A percentile compares a stretch with the other conserved stretches of the same genome.
phyloP scores from a whole-genome alignment of 92 coral and sea anemone species.

The Chrysogorgia sp. region DNA sequence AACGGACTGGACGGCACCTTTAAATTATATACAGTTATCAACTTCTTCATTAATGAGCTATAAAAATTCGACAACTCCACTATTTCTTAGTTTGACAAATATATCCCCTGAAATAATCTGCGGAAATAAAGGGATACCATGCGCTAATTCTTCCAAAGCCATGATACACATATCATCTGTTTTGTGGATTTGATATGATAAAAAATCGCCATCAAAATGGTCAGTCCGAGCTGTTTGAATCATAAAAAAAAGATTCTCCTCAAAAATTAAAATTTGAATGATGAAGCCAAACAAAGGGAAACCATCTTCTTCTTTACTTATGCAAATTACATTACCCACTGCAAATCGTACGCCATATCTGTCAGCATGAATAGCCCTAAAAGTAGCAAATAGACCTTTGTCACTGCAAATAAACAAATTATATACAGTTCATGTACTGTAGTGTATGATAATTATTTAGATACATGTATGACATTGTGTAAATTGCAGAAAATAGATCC shows the following conservation, averaged over 20 bases:
- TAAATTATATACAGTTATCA: too few relatives aligned
- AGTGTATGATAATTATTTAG: too few relatives aligned
- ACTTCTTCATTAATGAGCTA: too few relatives aligned
- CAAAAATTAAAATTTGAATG: neutral
- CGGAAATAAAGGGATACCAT: neutral
- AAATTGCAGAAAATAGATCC: too few relatives aligned
- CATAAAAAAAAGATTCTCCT: neutral
- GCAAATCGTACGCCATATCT: neutral
- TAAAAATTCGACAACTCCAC: neutral
- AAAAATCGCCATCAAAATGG: neutral
- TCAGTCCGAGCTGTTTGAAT: neutral
- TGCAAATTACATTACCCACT: neutral
- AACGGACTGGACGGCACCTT: too few relatives aligned
- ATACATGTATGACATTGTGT: too few relatives aligned
- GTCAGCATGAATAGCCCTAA: neutral
- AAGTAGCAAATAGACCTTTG: too few relatives aligned
- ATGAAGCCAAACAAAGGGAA: neutral
- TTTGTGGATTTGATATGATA: neutral
- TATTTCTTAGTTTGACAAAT: slow-evolving; percentile 1
- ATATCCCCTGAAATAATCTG: neutral
- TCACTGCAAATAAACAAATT: too few relatives aligned
- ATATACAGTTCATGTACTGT: too few relatives aligned
- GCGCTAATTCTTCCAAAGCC: neutral
- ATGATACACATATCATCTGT: neutral
- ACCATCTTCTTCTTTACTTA: neutral